Evolutionary conservation across 1,140 invertebrate species (phyloP).

Genomic region (Aphelinus certus): DNA sequence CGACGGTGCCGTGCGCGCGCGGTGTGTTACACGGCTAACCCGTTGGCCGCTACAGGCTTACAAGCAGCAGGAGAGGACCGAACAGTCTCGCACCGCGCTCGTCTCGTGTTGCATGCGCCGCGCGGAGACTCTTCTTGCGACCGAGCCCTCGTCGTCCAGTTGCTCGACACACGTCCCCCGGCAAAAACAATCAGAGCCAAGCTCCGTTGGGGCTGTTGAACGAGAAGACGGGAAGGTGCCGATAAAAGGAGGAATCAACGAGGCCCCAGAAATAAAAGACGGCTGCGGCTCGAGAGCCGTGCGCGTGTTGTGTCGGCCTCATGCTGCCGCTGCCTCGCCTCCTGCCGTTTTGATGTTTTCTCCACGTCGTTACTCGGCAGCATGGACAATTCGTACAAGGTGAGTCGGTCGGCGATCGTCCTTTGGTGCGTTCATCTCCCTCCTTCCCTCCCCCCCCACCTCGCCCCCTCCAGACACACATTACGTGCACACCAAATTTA

Average conservation of each 20-base stretch:
- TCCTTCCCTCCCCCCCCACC: no score
- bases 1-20: no score
- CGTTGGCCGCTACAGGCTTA: no score
- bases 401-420: no score
- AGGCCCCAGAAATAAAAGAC: conserved; percentile 15
- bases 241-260: neutral
- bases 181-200: no score
- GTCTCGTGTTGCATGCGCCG: no score
- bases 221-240: neutral
- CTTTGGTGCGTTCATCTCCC: no score
- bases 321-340: conserved; percentile 28
- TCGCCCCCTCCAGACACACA: no score
- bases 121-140: neutral
- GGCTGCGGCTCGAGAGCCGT: conserved; percentile 19
- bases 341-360: conserved; percentile 38
- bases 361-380: conserved; percentile 17
- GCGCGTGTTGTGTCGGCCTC: conserved; percentile 32
- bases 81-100: no score
- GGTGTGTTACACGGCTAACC: no score
- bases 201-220: no score
- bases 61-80: no score
- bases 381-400: conserved; percentile 37
- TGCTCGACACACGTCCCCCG: neutral
- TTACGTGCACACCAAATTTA: neutral
- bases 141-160: neutral